Percentiles rank a stretch among this genome's conserved stretches.
phyloP scores from a whole-genome alignment of 37 sponge, comb jelly and placozoan genomes.

The Beroe ovata region DNA sequence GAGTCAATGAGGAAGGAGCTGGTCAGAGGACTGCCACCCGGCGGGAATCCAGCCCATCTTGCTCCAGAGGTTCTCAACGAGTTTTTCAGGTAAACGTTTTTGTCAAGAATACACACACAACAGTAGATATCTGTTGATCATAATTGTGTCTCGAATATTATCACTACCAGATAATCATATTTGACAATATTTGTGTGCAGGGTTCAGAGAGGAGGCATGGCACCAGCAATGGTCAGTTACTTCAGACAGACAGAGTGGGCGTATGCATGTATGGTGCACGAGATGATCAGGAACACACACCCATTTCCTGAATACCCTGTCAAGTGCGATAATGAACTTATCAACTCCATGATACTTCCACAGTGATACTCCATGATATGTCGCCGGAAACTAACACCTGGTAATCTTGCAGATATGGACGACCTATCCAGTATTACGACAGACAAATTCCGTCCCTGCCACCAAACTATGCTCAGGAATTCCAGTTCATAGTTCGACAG shows the following conservation, averaged over 20 bases:
- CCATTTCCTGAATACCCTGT: constrained; percentile 66
- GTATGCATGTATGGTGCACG: constrained; percentile 59
- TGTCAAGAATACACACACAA: too few relatives aligned
- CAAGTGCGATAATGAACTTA: not conserved
- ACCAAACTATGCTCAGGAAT: constrained; percentile 44
- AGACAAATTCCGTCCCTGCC: constrained; percentile 56
- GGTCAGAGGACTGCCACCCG: constrained; percentile 70
- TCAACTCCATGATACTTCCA: too few relatives aligned
- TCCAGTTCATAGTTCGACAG: constrained; percentile 67
- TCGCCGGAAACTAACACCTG: too few relatives aligned
- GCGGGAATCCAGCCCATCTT: constrained; percentile 79
- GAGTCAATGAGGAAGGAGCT: constrained; percentile 62
- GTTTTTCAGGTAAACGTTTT: constrained; percentile 67
- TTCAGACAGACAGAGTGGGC: constrained; percentile 67
- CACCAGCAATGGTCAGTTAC: constrained; percentile 42
- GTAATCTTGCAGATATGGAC: constrained; percentile 37
- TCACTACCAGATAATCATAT: too few relatives aligned
- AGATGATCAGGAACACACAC: constrained; percentile 56
- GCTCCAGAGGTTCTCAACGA: constrained; percentile 75
- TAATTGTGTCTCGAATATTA: too few relatives aligned
- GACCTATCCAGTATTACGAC: constrained; percentile 63
- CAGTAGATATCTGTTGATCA: too few relatives aligned
- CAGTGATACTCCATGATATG: too few relatives aligned
- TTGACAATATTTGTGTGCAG: too few relatives aligned
- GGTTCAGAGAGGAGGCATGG: constrained; percentile 11